Base-by-base conservation (phyloP, 1,140 invertebrate genomes). In the Lasaia peninsularis region DNA sequence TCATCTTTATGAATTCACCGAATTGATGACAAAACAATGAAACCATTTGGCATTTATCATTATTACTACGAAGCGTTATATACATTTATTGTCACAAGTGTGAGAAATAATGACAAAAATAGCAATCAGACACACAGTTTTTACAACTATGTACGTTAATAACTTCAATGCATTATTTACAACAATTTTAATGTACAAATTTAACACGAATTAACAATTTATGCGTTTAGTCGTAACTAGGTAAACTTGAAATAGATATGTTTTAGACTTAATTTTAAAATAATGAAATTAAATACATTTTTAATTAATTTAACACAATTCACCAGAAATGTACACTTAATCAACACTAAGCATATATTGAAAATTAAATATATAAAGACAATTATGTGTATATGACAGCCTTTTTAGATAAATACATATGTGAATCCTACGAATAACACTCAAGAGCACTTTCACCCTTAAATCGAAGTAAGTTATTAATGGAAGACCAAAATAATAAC, bases 31-130 rank as follows among this genome's bases (percentile, higher is more conserved):
- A 21, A 48, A 48, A 32, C 54, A 57, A 56, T 32, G 56, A 62
- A 52, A 52, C 66, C 48, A 52, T 82, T 80, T 84, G 75, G 81
- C 81, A 72, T 75, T 78, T 72, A 65, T 75, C 56, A 54, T 71
- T 84, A 86, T 81, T 67, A 70, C 78, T 86, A 88, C 73, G 84
- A 82, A 88, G 82, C 82, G 77, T 88, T 83, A 81, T 80, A 77
- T 85, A 85, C 71, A 83, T 80, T 87, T 88, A 88, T 88, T 88
- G 84, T 88, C 84, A 86, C 78, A 86, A 78, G 73, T 80, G 77
- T 83, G 75, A 83, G 76, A 77, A 82, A 67, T 76, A 75, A 67
- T 58, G 63, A 78, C 57, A 71, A 81, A 70, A 73, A 78, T 72
- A 71, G 61, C 71, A 72, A 71, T 65, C 62, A 69, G 52, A 76